Evolutionary conservation across 2,888 invertebrate species (phyloP).

Genomic region (Flexamia atlantica): DNA sequence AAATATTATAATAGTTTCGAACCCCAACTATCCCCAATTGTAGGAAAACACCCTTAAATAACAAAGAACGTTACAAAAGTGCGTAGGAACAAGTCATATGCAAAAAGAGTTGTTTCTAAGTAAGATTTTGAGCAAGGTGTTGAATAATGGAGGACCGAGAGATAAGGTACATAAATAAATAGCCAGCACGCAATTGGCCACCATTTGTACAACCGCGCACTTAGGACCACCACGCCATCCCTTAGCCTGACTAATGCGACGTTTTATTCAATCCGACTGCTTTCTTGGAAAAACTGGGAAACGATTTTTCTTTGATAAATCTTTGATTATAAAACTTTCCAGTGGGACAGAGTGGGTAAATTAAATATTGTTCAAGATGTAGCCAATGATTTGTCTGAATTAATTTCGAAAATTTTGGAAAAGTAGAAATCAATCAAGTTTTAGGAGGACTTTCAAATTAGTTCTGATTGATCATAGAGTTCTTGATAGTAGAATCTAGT

Average conservation of each 20-base stretch:
- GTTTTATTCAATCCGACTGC: background rate
- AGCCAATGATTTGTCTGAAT: no score
- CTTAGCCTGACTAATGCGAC: constrained; percentile 37
- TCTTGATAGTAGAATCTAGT: no score
- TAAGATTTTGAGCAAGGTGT: constrained; percentile 61
- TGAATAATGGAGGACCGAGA: constrained; percentile 53
- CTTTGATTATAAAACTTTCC: no score
- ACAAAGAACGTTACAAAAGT: background rate
- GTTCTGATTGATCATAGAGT: no score
- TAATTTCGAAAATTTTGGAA: no score
- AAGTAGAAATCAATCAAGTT: no score
- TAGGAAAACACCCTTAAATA: no score
- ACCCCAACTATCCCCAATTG: no score
- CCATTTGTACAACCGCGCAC: constrained; percentile 60
- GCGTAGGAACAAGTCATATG: constrained; percentile 23
- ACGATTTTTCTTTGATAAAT: background rate
- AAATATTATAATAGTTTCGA: no score
- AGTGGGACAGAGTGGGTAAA: no score
- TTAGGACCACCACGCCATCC: constrained; percentile 49
- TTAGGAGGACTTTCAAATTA: no score
- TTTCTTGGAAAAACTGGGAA: constrained; percentile 37
- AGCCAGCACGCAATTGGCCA: constrained; percentile 61
- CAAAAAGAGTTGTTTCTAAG: constrained; percentile 16
- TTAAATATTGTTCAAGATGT: no score
- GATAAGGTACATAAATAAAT: constrained; percentile 63